These are phyloP conservation scores for Lacerta viridis DNA, from an alignment of 2,797 vertebrate genomes.

Conservation along the genomic window DNA sequence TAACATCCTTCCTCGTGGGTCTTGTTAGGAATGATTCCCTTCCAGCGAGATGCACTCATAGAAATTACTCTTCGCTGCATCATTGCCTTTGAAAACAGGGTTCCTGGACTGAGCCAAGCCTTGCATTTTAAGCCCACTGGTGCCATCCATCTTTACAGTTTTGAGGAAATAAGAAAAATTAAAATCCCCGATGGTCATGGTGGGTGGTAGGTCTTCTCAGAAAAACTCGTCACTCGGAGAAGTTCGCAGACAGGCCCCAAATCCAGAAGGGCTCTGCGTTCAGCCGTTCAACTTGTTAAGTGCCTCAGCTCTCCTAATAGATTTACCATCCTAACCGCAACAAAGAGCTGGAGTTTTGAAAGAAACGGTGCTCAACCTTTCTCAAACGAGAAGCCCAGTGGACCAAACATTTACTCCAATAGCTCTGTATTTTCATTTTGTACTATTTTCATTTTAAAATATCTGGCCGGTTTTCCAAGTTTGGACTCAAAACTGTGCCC, in stretches of 20 bases:
- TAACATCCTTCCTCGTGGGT: background rate
- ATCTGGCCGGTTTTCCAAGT: no score
- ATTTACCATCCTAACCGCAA: background rate
- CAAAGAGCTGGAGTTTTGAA: no score
- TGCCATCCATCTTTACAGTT: background rate
- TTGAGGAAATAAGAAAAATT: background rate
- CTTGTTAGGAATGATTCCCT: background rate
- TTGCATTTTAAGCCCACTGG: background rate
- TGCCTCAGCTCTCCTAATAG: background rate
- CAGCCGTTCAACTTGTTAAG: background rate
- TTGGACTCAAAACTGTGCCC: no score
- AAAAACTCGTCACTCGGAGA: background rate
- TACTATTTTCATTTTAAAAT: no score
- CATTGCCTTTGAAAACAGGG: background rate
- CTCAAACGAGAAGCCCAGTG: background rate
- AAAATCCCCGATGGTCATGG: background rate
- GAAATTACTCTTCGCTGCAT: background rate
- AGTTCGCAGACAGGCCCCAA: background rate
- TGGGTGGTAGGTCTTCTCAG: slow-evolving; percentile 1
- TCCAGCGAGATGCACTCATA: no score
- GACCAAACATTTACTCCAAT: background rate
- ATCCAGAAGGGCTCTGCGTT: background rate
- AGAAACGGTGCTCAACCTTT: background rate
- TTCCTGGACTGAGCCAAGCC: background rate
- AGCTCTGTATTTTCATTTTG: background rate